Base-by-base conservation (phyloP, 2,113 vertebrate species). In the Piprites chloris region DNA sequence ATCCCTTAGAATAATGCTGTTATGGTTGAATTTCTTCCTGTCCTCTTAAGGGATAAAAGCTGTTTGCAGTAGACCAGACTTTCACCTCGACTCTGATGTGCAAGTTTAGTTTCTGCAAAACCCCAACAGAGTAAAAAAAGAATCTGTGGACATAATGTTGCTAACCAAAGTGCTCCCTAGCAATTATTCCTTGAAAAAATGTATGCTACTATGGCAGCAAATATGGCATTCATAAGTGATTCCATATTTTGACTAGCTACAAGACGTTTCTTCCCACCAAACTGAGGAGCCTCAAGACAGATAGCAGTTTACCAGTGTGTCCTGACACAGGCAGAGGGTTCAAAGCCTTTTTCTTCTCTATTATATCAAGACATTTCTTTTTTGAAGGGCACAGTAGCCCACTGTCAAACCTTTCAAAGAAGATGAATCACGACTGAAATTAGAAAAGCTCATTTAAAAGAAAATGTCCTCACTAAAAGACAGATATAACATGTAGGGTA, bases 401-500 rank as follows among this genome's bases (percentile, higher is more conserved):
- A 50, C 28, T 46, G 16, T 59, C 32, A 81, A 71, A 59, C 13
- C 26, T 74, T 72, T 65, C 20, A 28, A 68, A 49, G 62, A 49
- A 68, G 18, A 87, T 37, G 5, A 73, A 69, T 44, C 1, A 2
- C 13, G 18, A 24, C 5, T 49, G 33, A 53, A 53, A 83, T 47
- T 21, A 58, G 3, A 68, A 85, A 78, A 58, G 44, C 28, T 94
- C 9, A 49, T 53, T 50, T 91, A 44, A 39, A 44, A 63, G n/a
- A 26, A 90, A 81, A 35, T 9, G 5, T 11, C 32, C 23, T 32
- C 12, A 10, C 11, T 66, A 30, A 63, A 47, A 89, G 63, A 59
- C n/a, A 85, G 27, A 52, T 7, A 33, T 6, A 24, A 78, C 13
- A 44, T 0, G 0, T 0, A 33, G 6, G 6, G 9, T 69, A 85